Evolutionary conservation across 1,140 invertebrate genomes (phyloP).

Genomic region (Saccostrea echinata): DNA sequence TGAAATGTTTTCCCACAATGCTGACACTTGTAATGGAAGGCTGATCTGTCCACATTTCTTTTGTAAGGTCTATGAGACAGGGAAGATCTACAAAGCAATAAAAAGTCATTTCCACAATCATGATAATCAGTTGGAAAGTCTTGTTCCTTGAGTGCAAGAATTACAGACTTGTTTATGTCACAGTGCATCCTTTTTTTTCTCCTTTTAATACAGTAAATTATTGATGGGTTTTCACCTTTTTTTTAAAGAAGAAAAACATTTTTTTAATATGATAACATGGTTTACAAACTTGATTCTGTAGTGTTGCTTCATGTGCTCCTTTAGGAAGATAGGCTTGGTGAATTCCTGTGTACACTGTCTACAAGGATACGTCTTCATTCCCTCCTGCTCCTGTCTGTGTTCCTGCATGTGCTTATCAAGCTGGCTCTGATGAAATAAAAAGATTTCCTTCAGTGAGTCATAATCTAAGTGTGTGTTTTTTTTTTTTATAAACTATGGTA

Average conservation of each 20-base stretch:
- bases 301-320: constrained; percentile 83
- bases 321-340: constrained; percentile 74
- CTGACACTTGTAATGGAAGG: constrained; percentile 78
- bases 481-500: no score
- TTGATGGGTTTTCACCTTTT: no score
- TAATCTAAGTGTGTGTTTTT: no score
- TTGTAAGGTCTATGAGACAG: constrained; percentile 78
- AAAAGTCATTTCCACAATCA: background rate
- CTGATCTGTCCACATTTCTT: constrained; percentile 77
- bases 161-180: background rate
- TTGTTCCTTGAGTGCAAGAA: no score
- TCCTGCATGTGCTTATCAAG: constrained; percentile 82
- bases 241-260: background rate
- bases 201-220: no score
- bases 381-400: constrained; percentile 79
- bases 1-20: constrained; percentile 80
- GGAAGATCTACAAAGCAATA: constrained; percentile 68
- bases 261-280: background rate
- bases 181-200: background rate
- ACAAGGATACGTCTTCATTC: constrained; percentile 77
- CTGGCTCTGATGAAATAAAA: constrained; percentile 78
- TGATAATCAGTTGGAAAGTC: no score
- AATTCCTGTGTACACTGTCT: constrained; percentile 79
- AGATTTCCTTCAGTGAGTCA: background rate
- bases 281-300: constrained; percentile 81